A percentile compares a stretch with the other conserved stretches of the same genome.
Conservation (phyloP, 2,888 invertebrate genomes). For the Bhutanitis thaidina region DNA sequence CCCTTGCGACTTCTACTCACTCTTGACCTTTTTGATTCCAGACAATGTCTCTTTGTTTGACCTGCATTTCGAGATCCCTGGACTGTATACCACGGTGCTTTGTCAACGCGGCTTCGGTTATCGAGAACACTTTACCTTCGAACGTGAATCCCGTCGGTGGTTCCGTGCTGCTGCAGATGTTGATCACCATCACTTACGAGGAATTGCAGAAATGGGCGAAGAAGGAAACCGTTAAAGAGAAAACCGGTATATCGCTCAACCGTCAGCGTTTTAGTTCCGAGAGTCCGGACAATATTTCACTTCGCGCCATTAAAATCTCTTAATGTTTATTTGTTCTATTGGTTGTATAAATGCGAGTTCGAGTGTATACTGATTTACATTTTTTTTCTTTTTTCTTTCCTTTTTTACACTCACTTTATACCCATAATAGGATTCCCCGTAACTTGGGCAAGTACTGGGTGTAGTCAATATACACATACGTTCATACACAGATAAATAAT, state of each 20-base stretch:
- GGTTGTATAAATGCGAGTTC: too few species aligned
- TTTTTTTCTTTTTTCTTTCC: too few species aligned
- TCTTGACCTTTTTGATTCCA: conserved; percentile 38
- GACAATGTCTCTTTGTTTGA: conserved; percentile 87
- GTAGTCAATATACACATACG: too few species aligned
- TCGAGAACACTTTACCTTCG: conserved; percentile 85
- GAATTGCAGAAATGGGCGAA: conserved; percentile 79
- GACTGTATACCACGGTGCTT: conserved; percentile 83
- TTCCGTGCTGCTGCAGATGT: conserved; percentile 85
- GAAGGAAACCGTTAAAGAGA: conserved; percentile 52
- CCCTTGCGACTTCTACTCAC: too few species aligned
- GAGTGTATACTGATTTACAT: too few species aligned
- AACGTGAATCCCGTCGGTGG: conserved; percentile 85
- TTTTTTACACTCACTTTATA: too few species aligned
- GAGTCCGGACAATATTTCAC: too few species aligned
- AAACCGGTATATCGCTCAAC: conserved; percentile 42
- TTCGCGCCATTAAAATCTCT: too few species aligned
- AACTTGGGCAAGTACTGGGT: too few species aligned
- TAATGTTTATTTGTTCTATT: too few species aligned
- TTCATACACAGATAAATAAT: too few species aligned
- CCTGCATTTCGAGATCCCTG: conserved; percentile 84
- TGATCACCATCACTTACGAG: conserved; percentile 85
- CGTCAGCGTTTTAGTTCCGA: background rate
- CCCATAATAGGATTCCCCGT: too few species aligned
- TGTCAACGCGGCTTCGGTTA: conserved; percentile 76